Base-by-base conservation (phyloP, 2,113 vertebrate genomes). In the Lagopus leucura region DNA sequence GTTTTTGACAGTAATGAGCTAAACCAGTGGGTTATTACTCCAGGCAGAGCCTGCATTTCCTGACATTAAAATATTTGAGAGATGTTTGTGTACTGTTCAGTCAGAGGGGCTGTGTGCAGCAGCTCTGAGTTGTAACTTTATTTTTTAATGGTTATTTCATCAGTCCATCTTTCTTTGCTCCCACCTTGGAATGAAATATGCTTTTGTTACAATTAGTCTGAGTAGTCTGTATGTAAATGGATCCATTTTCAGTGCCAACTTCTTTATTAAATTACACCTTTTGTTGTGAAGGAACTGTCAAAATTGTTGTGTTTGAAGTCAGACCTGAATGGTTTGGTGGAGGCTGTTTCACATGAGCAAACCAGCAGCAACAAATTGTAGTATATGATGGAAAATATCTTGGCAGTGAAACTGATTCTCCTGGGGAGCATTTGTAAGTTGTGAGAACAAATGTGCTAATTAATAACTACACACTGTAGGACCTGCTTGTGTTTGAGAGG, bases 1-100 rank as follows among this genome's bases (percentile, higher is more conserved):
- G 81, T 93, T 97, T 96, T 97, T 97, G 95, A 96, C 97, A 97
- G 88, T 97, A 97, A 97, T 97, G 95, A 97, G 95, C 97, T 96
- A 89, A 97, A 97, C 90, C 95, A 86, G 85, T 81, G 73, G 91
- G 94, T 92, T 96, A 95, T 97, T 97, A 95, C 79, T 96, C 89
- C 25, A 64, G 86, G 70, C 88, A 96, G 93, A 97, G 94, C 93
- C 78, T 78, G 60, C 93, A 96, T 97, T 98, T 97, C 96, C 97
- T 97, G 95, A 72, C 75, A 47, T 97, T 97, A 95, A 97, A 96
- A 94, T 91, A 88, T 95, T 97, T 97, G 94, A 96, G 95, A 90
- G 94, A 77, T 94, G 80, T 93, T 83, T 95, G 81, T 61, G 86
- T 87, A 52, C 28, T 74, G 54, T 76, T 58, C 47, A 32, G 77